Evolutionary conservation across 2,797 vertebrate genomes (phyloP), one percentile per base, ranked within the genome.

Genomic region (Clarias platycephalus): DNA sequence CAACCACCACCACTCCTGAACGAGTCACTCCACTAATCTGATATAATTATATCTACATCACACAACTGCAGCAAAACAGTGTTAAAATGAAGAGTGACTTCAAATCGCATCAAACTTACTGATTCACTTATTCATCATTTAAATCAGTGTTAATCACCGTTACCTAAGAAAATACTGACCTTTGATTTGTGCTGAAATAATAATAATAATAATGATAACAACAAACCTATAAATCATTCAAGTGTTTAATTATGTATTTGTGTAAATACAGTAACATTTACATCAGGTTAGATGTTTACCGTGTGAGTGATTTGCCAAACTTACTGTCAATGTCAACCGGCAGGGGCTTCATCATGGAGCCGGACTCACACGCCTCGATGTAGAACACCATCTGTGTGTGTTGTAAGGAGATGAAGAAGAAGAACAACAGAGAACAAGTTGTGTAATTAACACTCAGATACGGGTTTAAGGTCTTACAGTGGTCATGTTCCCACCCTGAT

Each of bases 311-410:
- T 64, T 81, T n/a, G 57, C 68, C 24, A 71, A 82, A 91, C 96
- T 93, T 90, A 99, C 98, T 97, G 15, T 98, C 90, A 82, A 99
- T 96, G 89, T 98, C 63, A 68, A 89, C 53, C 13, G 97, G 92
- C 79, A 99, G 93, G 26, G 95, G 63, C 22, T 89, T 94, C 98
- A 99, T 99, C 97, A 99, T 99, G 60, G 98, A 99, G 20, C 98
- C 98, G 1, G 98, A 99, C 86, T 99, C 98, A 1, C 98, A 99
- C 0, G 98, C 98, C 89, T 99, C 98, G 15, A 99, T 97, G 92
- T 99, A 99, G 78, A 99, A 96, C 88, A 99, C 98, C 97, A 99
- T 96, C 98, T 99, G 89, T 5, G 80, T 87, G 64, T 70, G 15
- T 60, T 68, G 16, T 28, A 31, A 15, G n/a, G 28, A 57, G 31